Base-by-base conservation (phyloP, 37 sponge, comb jelly and placozoan genomes). In the Chondrilla cf. caribensis region DNA sequence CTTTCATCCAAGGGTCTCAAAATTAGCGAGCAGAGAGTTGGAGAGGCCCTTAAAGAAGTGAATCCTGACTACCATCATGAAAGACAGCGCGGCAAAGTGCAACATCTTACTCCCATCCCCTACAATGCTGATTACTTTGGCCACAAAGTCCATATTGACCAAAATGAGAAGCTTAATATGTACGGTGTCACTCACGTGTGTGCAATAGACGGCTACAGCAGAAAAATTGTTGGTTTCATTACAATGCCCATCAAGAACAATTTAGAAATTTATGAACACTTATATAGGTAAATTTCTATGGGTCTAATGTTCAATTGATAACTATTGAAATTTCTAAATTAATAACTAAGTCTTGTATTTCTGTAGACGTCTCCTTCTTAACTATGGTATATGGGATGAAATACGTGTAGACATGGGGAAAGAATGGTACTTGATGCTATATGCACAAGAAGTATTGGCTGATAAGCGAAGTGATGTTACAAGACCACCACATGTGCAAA, bases 111-210 rank as follows among this genome's bases (percentile, higher is more conserved):
- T 86, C 86, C 90, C 79, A 35, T 83, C 2, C 84, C 91, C 55
- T 90, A 90, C 42, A 21, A 11, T 37, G 87, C 91, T 79, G 57
- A 60, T 2, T 90, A 87, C 68, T 83, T 83, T 81, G 92, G 92
- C 6, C 82, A 91, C 42, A 91, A 91, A 59, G 15, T 91, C 19
- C 92, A 91, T 35, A 28, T 85, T 18, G 86, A 90, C 39, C 91
- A 90, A 78, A 87, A 87, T 42, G 91, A 90, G 38, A 90, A 90
- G 79, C 73, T 90, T 21, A 84, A 71, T 26, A 90, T 86, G 91
- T 86, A 39, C 77, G 91, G 91, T 33, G 87, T 86, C 3, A 90
- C 91, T 1, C 87, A 90, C 62, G 55, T 86, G 22, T 72, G 76
- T 43, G 86, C 87, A 35, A 55, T 77, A 32, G 91, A 90, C 83